Base-by-base conservation (phyloP, 2,797 vertebrate species). In the Apogon hyalosoma region DNA sequence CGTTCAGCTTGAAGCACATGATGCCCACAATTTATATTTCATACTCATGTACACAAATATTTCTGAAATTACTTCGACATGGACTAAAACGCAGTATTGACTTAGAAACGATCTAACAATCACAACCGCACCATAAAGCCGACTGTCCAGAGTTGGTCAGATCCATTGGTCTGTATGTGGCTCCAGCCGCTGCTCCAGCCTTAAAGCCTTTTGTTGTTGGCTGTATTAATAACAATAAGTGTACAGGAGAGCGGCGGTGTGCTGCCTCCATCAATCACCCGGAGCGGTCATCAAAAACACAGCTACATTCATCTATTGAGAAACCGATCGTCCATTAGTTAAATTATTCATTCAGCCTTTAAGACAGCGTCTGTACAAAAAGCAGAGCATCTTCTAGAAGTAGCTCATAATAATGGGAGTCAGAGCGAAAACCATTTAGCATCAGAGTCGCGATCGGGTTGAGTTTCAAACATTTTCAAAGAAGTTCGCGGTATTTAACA, bases 341-440 rank as follows among this genome's bases (percentile, higher is more conserved):
- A 53, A 7, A 58, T 9, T 4, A 59, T 15, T 49, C 19, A 43
- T 14, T 31, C 15, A 48, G 16, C 2, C 13, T 38, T 7, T 4
- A 3, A 61, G 39, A 61, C 6, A 9, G 3, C 5, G 14, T 54
- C 9, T 51, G 19, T 47, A 13, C 40, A 62, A 38, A 15, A 36
- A 47, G 40, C 45, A 58, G 15, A 15, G 48, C 46, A 62, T 39
- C 60, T 47, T 19, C 13, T 7, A 40, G 31, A 38, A 38, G 1
- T 19, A 49, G 16, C 47, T 42, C 43, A 47, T 14, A 54, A 76
- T 21, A 68, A 52, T 31, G 10, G 6, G 19, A 43, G 41, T 58
- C 51, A 51, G n/a, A 42, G 18, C 15, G 4, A 49, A 7, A 39
- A 59, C 16, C 3, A 28, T 59, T n/a, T 21, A 4, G 11, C 45